phyloP scores from a whole-genome alignment of 2,113 vertebrate genomes.

The Ailuropoda melanoleuca region DNA sequence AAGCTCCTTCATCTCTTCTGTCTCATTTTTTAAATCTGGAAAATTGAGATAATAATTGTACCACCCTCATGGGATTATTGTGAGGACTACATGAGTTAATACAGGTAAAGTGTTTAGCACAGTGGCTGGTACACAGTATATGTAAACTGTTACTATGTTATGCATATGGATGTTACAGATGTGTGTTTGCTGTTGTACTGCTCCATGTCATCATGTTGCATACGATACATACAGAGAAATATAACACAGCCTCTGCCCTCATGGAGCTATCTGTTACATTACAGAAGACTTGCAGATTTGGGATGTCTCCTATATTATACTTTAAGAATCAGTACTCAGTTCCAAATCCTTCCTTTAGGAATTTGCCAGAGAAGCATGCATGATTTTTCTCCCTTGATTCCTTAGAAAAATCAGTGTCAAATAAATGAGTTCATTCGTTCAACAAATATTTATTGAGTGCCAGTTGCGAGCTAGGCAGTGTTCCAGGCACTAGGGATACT shows the following conservation, averaged over 20 bases:
- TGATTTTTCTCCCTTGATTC: constrained; percentile 9
- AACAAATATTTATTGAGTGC: constrained; percentile 1
- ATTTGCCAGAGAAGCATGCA: not conserved
- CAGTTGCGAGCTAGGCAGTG: not conserved
- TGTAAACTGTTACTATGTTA: not conserved
- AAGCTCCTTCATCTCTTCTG: not conserved
- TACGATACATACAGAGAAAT: not conserved
- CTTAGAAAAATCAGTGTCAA: constrained; percentile 18
- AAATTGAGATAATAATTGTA: not conserved
- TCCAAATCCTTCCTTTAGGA: not conserved
- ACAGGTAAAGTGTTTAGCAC: not conserved
- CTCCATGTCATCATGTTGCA: not conserved
- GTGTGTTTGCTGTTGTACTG: not conserved
- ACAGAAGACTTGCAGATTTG: not conserved
- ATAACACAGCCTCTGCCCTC: not conserved
- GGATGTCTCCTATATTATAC: not conserved
- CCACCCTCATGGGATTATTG: not conserved
- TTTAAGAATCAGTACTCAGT: not conserved
- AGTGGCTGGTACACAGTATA: not conserved
- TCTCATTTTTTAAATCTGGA: not conserved
- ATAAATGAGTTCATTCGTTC: constrained; percentile 47
- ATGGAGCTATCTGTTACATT: not conserved
- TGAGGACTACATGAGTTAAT: not conserved
- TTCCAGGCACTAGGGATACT: not conserved
- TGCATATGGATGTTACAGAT: not conserved